Evolutionary conservation across 2,797 vertebrate genomes (phyloP).

Genomic region (Sphaeramia orbicularis): DNA sequence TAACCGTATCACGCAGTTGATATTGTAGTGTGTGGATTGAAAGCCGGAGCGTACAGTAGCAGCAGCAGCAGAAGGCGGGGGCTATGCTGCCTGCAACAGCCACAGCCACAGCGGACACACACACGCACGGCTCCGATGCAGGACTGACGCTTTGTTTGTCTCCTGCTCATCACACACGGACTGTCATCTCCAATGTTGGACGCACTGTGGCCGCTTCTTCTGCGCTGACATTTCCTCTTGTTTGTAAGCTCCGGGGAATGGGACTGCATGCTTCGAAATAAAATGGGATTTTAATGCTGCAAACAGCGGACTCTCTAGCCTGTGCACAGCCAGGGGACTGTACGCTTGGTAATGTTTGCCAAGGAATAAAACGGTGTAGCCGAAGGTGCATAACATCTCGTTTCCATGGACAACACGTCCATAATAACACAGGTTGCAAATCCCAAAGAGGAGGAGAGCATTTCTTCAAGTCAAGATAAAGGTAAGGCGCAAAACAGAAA

Average conservation of each 20-base stretch:
- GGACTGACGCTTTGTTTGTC: slow-evolving; percentile 71
- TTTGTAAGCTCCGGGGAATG: slow-evolving; percentile 34
- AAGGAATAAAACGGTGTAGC: slow-evolving; percentile 80
- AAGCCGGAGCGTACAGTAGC: slow-evolving; percentile 54
- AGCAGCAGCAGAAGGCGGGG: slow-evolving; percentile 59
- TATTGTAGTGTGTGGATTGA: slow-evolving; percentile 46
- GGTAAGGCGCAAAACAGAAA: slow-evolving; percentile 77
- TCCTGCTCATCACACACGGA: slow-evolving; percentile 60
- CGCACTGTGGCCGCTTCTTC: slow-evolving; percentile 26
- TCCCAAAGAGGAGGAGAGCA: slow-evolving; percentile 98
- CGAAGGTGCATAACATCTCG: slow-evolving; percentile 80
- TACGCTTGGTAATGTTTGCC: slow-evolving; percentile 76
- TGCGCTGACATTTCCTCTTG: slow-evolving; percentile 30
- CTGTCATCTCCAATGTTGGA: slow-evolving; percentile 60
- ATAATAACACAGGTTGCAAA: slow-evolving; percentile 99
- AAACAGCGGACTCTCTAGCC: slow-evolving; percentile 57
- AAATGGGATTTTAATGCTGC: slow-evolving; percentile 77
- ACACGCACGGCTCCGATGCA: slow-evolving; percentile 58
- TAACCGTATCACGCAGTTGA: slow-evolving; percentile 66
- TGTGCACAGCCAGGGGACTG: slow-evolving; percentile 67
- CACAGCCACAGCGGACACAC: slow-evolving; percentile 54
- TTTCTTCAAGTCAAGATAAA: slow-evolving; percentile 87
- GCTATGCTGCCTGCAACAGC: slow-evolving; percentile 68
- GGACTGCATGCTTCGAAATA: slow-evolving; percentile 50
- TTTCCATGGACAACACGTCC: slow-evolving; percentile 99